Percentiles rank a stretch among this genome's conserved stretches.
These are phyloP conservation scores for Benthosema pterotum DNA, from an alignment of 2,797 vertebrate genomes.

Conservation along the genomic window DNA sequence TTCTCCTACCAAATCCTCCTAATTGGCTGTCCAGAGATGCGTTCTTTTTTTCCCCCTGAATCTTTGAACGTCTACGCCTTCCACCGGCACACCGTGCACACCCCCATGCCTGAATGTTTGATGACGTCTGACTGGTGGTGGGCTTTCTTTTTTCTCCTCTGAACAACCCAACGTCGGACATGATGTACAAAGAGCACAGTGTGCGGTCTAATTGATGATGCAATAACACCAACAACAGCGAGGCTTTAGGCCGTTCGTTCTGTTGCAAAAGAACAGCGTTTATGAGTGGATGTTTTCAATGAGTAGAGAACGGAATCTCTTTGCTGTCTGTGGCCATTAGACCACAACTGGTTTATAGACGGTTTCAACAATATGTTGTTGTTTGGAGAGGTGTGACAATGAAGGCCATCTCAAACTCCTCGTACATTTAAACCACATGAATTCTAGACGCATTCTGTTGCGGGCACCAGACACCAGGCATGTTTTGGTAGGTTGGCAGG, in stretches of 20 bases:
- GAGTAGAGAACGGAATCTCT: too few species aligned
- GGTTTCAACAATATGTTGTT: too few species aligned
- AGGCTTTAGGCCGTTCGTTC: slow-evolving; percentile 4
- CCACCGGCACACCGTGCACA: too few species aligned
- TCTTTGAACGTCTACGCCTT: slow-evolving; percentile 50
- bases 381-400: too few species aligned
- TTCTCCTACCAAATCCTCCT: slow-evolving; percentile 59
- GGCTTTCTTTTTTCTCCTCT: slow-evolving; percentile 44
- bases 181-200: slow-evolving; percentile 15
- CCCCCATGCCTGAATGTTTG: slow-evolving; percentile 64
- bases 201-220: slow-evolving; percentile 28
- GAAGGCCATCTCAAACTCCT: too few species aligned
- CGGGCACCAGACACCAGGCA: too few species aligned
- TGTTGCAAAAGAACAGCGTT: neutral
- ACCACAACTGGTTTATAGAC: too few species aligned
- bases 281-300: too few species aligned
- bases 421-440: too few species aligned
- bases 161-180: slow-evolving; percentile 43
- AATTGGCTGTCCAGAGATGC: slow-evolving; percentile 75
- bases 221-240: slow-evolving; percentile 19
- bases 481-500: too few species aligned
- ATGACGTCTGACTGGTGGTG: slow-evolving; percentile 64
- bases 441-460: too few species aligned
- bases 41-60: slow-evolving; percentile 68
- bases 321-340: too few species aligned